Evolutionary conservation across 2,888 invertebrate species (phyloP), one percentile per base, ranked within the genome.

Genomic region (Agonopterix heracliana): DNA sequence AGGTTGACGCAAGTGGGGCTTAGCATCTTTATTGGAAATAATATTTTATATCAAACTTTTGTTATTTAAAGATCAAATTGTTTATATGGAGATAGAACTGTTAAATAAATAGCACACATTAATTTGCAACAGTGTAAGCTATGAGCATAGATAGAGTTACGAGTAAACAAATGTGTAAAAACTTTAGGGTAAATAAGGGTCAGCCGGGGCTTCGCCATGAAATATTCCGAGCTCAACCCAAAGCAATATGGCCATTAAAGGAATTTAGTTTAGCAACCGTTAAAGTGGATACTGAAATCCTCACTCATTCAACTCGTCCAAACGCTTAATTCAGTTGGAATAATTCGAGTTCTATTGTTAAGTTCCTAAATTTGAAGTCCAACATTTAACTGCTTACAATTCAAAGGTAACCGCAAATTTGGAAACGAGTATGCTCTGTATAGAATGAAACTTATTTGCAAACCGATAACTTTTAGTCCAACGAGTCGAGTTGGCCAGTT

Each of bases 381-480:
- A 79, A 83, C 85, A 81, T 86, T 83, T 81, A 83, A 84, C 84
- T 83, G 83, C 85, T 85, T 85, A 85, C 84, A 82, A 82, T 85
- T 83, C 85, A 86, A 84, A 85, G 85, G 86, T 84, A 84, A 82
- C 85, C 85, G 74, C 86, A 84, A 84, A 84, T 81, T 84, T 84
- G 64, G 78, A 76, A 81, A 84, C 76, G 81, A 84, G 79, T 81
- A 77, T 81, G 80, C 65, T 69, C 68, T 72, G 75, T 75, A 80
- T 81, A 79, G 81, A 79, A 81, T 69, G 71, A 74, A 84, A 85
- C 79, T 85, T 85, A 85, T 84, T 84, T 78, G 83, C 79, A 81
- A 83, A 83, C 84, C 75, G 73, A 83, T 84, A 85, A 86, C 81
- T 86, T 85, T 84, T 75, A 71, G 72, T 50, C 48, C 41, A 64